A percentile compares a stretch with the other conserved stretches of the same genome.
Conservation (phyloP, 2,113 vertebrate species). For the Panthera tigris region DNA sequence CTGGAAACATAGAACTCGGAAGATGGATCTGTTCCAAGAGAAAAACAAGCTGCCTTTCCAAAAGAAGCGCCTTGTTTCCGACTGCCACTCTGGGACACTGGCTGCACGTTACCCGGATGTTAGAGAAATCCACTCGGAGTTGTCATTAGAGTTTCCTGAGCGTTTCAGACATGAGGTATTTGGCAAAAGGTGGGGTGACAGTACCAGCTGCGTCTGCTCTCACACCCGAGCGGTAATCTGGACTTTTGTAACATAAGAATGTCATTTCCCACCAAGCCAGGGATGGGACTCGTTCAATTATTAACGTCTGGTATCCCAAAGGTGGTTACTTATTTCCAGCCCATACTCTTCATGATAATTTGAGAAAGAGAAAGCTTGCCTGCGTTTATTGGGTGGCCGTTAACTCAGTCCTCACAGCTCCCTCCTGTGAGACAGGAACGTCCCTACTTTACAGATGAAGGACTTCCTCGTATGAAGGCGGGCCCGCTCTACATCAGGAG, state of each 20-base stretch:
- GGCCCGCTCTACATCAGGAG: neutral
- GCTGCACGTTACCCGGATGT: accelerated
- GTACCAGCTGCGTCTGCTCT: neutral
- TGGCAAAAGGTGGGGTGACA: neutral
- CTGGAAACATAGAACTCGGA: neutral
- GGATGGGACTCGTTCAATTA: neutral
- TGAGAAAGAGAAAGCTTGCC: neutral
- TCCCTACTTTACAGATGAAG: neutral
- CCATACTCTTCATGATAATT: neutral
- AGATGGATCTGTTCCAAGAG: neutral
- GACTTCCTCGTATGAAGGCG: neutral
- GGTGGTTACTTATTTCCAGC: neutral
- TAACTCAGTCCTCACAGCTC: neutral
- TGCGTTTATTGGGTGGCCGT: no score
- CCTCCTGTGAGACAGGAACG: accelerated
- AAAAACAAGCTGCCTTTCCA: neutral
- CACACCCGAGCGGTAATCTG: neutral
- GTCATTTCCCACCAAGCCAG: neutral
- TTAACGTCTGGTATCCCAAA: neutral
- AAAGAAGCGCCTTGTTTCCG: neutral
- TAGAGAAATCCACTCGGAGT: neutral
- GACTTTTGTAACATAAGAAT: neutral
- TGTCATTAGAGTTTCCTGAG: neutral
- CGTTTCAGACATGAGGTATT: neutral
- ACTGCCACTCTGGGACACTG: neutral